These are phyloP conservation scores for Agrochola litura DNA, from an alignment of 2,888 invertebrate species.

Conservation along the genomic window DNA sequence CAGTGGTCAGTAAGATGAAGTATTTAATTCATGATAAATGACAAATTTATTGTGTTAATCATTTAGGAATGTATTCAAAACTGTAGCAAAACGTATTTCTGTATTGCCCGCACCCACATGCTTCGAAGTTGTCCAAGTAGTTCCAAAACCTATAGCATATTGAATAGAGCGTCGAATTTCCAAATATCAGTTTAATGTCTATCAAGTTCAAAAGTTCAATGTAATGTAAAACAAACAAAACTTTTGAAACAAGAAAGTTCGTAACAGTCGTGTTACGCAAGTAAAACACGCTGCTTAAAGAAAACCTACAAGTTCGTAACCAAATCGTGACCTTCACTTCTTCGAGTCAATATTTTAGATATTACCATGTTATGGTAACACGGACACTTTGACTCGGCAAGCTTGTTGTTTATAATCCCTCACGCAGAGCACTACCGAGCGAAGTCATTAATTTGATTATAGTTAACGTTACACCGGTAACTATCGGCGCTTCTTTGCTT, in stretches of 20 bases:
- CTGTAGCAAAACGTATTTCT: not conserved
- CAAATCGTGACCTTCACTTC: slow-evolving; percentile 10
- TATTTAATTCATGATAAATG: slow-evolving; percentile 4
- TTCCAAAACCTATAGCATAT: not conserved
- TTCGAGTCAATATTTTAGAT: not conserved
- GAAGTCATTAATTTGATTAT: slow-evolving; percentile 17
- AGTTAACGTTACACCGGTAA: not conserved
- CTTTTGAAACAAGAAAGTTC: slow-evolving; percentile 1
- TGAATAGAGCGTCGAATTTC: not conserved
- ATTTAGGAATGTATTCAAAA: not conserved
- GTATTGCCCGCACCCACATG: not conserved
- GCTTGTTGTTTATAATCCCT: not conserved
- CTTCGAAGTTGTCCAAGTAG: not conserved
- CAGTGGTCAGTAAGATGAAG: not conserved
- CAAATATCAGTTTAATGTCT: not conserved
- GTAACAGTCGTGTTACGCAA: not conserved
- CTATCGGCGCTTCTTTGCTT: not conserved
- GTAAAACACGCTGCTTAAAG: not conserved
- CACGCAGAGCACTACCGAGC: slow-evolving; percentile 2
- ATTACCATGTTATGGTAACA: not conserved
- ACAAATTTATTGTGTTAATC: not conserved
- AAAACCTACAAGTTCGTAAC: not conserved
- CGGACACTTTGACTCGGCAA: not conserved
- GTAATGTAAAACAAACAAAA: slow-evolving; percentile 1
- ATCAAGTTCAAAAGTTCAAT: not conserved